These are phyloP conservation scores for Coleophora flavipennella DNA, from an alignment of 2,888 invertebrate genomes.

Conservation along the genomic window DNA sequence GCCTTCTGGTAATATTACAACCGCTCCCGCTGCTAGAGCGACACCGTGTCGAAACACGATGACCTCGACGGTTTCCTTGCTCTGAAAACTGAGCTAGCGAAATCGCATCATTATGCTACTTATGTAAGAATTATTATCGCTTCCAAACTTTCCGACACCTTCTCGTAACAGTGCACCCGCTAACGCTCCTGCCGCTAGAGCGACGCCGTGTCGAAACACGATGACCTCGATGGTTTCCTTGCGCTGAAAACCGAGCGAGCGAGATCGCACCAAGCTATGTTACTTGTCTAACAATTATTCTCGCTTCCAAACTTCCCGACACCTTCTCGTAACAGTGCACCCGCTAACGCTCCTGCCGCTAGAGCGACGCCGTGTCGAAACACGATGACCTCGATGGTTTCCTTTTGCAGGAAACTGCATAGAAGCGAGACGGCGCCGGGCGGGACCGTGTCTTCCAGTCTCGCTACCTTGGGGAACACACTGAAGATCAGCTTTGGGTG, in stretches of 20 bases:
- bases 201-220: constrained; percentile 20
- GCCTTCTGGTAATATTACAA: too few relatives aligned
- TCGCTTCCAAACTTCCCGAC: constrained; percentile 8
- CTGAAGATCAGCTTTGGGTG: constrained; percentile 90
- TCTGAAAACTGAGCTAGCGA: too few relatives aligned
- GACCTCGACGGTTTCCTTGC: constrained; percentile 50
- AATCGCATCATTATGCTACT: too few relatives aligned
- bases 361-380: constrained; percentile 28
- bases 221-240: constrained; percentile 50
- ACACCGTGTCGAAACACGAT: too few relatives aligned
- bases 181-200: constrained; percentile 42
- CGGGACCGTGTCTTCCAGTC: constrained; percentile 80
- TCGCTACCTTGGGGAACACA: constrained; percentile 85
- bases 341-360: constrained; percentile 42
- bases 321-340: constrained; percentile 21
- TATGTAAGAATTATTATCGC: not conserved
- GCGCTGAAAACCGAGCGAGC: too few relatives aligned
- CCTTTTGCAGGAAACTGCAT: constrained; percentile 74
- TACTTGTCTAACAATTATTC: too few relatives aligned
- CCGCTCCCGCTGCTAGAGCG: constrained; percentile 34
- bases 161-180: constrained; percentile 28
- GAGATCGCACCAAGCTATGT: too few relatives aligned
- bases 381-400: constrained; percentile 69
- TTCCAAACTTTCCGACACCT: constrained; percentile 7
- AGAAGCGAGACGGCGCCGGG: constrained; percentile 84